Conservation (phyloP, 35 echinoderm and acorn worm species). For the Anneissia japonica region DNA sequence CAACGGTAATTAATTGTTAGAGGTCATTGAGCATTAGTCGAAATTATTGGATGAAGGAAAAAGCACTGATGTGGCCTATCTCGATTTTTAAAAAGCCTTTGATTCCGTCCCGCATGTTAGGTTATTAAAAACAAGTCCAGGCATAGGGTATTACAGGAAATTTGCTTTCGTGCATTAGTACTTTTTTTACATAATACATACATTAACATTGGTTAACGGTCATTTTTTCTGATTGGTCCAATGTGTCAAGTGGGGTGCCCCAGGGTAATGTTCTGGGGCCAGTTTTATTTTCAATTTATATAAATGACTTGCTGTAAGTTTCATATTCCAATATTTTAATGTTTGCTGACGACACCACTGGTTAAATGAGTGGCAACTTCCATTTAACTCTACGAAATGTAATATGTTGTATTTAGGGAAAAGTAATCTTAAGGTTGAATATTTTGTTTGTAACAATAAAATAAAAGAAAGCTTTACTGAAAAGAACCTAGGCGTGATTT, state of each 20-base stretch:
- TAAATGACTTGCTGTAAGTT: not conserved
- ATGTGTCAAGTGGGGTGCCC: not conserved
- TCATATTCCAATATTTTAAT: not conserved
- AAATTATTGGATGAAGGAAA: not conserved
- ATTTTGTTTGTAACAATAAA: too few relatives aligned
- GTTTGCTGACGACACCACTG: not conserved
- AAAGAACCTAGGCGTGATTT: too few relatives aligned
- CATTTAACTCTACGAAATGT: too few relatives aligned
- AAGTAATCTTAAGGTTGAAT: too few relatives aligned
- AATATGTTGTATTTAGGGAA: too few relatives aligned
- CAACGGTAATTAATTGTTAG: not conserved
- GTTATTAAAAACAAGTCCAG: not conserved
- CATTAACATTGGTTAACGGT: not conserved
- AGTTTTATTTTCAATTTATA: not conserved
- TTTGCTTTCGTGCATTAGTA: not conserved
- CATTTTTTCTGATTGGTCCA: not conserved
- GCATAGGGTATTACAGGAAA: not conserved
- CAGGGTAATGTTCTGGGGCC: not conserved
- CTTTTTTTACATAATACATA: not conserved
- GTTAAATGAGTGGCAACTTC: too few relatives aligned
- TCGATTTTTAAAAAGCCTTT: not conserved
- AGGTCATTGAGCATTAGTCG: too few relatives aligned
- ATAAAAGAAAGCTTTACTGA: too few relatives aligned
- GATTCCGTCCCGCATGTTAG: not conserved
- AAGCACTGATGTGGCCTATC: not conserved